Evolutionary conservation across 92 coral and sea anemone genomes (phyloP).

Genomic region (Porites rus): DNA sequence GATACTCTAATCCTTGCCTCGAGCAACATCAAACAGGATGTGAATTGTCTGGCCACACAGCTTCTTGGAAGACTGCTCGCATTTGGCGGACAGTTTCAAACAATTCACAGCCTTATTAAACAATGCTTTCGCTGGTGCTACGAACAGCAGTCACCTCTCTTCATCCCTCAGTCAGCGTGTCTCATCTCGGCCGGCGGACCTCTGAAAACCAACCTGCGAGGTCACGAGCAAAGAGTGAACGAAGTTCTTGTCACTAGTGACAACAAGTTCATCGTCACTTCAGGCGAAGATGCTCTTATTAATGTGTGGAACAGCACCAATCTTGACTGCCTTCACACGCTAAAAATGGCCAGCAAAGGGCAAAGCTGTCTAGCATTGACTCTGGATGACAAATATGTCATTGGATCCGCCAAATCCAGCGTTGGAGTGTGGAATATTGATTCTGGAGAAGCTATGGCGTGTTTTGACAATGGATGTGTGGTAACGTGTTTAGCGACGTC

Average conservation of each 20-base stretch:
- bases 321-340: slow-evolving; percentile 82
- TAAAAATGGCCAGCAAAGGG: slow-evolving; percentile 73
- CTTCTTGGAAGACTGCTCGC: slow-evolving; percentile 79
- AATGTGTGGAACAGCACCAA: slow-evolving; percentile 86
- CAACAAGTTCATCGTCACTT: slow-evolving; percentile 76
- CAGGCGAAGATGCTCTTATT: slow-evolving; percentile 82
- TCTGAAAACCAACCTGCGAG: slow-evolving; percentile 83
- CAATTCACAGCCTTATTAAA: slow-evolving; percentile 60
- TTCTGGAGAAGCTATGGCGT: slow-evolving; percentile 75
- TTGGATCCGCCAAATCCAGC: slow-evolving; percentile 68
- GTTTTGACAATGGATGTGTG: slow-evolving; percentile 55
- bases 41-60: slow-evolving; percentile 76
- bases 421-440: slow-evolving; percentile 88
- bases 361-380: slow-evolving; percentile 73
- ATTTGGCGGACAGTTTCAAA: slow-evolving; percentile 68
- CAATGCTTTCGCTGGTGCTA: slow-evolving; percentile 86
- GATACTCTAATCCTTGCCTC: slow-evolving; percentile 79
- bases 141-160: slow-evolving; percentile 68
- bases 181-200: slow-evolving; percentile 92
- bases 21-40: slow-evolving; percentile 83
- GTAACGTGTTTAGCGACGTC: slow-evolving; percentile 73
- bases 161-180: slow-evolving; percentile 79
- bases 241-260: slow-evolving; percentile 73
- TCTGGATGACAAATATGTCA: slow-evolving; percentile 70
- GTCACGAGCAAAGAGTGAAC: slow-evolving; percentile 85